These are phyloP conservation scores for Pteropus alecto DNA, from an alignment of 2,113 vertebrate species.

Conservation along the genomic window DNA sequence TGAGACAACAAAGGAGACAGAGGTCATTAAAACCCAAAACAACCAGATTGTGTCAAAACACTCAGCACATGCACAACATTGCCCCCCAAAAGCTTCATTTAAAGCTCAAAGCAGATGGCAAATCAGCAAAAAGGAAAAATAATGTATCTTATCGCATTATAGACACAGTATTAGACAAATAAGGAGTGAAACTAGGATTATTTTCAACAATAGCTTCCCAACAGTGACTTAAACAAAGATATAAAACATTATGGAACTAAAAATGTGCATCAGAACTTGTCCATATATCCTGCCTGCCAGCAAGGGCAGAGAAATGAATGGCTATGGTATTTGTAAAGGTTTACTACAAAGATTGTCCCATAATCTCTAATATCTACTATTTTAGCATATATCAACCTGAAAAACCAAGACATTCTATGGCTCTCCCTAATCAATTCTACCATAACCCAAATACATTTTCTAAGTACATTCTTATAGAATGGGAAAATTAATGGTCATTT, in stretches of 20 bases:
- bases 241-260: not conserved
- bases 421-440: not conserved
- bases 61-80: not conserved
- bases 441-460: not conserved
- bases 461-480: not conserved
- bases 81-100: not conserved
- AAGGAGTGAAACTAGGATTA: not conserved
- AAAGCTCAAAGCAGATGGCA: slow-evolving; percentile 57
- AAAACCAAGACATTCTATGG: not conserved
- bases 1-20: slow-evolving; percentile 60
- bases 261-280: not conserved
- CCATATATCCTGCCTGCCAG: not conserved
- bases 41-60: not conserved
- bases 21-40: not conserved
- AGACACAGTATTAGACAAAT: slow-evolving; percentile 37
- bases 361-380: not conserved
- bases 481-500: not conserved
- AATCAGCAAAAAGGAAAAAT: slow-evolving; percentile 47
- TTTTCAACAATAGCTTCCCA: not conserved
- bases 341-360: not conserved
- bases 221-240: slow-evolving; percentile 23
- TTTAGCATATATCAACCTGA: not conserved
- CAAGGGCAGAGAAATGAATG: not conserved
- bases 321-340: not conserved
- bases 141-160: not conserved